Percentiles rank a stretch among this genome's conserved stretches.
Conservation (phyloP, 1,140 invertebrate species). For the Glomeris maerens region DNA sequence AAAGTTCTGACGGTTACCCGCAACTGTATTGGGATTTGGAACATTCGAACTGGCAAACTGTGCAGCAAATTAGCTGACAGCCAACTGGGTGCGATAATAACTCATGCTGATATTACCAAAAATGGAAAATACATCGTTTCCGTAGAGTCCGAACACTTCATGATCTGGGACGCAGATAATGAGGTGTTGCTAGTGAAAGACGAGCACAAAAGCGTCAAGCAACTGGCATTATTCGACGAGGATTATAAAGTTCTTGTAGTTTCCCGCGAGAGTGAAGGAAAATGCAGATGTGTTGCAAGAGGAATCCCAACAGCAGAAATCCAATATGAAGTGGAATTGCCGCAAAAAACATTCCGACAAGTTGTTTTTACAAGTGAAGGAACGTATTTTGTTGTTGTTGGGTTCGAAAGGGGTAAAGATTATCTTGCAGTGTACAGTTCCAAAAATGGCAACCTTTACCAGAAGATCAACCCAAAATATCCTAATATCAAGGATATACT, state of each 20-base stretch:
- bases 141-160: conserved; percentile 78
- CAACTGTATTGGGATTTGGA: conserved; percentile 89
- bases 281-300: conserved; percentile 23
- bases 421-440: conserved; percentile 69
- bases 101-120: conserved; percentile 73
- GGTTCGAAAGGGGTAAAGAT: conserved; percentile 70
- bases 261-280: conserved; percentile 34
- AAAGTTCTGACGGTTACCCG: conserved; percentile 77
- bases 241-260: conserved; percentile 70
- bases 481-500: conserved; percentile 49
- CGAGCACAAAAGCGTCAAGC: conserved; percentile 68
- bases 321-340: conserved; percentile 65
- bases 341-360: conserved; percentile 50
- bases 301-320: conserved; percentile 37
- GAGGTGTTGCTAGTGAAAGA: conserved; percentile 46
- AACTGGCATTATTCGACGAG: conserved; percentile 67
- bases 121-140: conserved; percentile 69
- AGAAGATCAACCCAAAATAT: conserved; percentile 54
- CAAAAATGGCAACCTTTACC: conserved; percentile 60
- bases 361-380: conserved; percentile 68
- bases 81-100: conserved; percentile 85
- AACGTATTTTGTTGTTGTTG: conserved; percentile 56
- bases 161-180: conserved; percentile 80
- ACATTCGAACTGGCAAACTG: conserved; percentile 68
- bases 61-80: conserved; percentile 76